Percentiles rank a stretch among this genome's conserved stretches.
These are phyloP conservation scores for Globodera rostochiensis DNA, from an alignment of 1,140 invertebrate species.

Conservation along the genomic window DNA sequence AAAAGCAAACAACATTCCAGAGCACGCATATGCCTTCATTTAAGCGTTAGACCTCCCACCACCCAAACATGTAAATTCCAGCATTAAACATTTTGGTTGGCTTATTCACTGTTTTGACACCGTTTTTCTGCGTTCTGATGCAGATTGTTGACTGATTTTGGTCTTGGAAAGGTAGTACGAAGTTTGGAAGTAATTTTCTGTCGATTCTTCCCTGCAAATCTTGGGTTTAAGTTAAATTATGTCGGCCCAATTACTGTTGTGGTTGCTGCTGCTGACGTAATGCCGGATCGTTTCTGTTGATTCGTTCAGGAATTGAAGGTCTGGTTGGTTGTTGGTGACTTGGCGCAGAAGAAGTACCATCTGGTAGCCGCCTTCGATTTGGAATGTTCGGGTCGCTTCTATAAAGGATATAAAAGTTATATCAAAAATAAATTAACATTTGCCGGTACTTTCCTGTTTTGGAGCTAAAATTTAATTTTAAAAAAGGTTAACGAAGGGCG, in stretches of 20 bases:
- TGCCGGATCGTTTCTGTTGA: no score
- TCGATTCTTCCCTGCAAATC: background rate
- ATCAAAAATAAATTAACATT: background rate
- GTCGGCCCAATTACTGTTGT: background rate
- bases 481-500: constrained; percentile 3
- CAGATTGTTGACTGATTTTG: constrained; percentile 6
- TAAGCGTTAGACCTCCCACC: no score
- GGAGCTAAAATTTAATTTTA: background rate
- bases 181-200: background rate
- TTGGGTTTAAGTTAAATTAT: no score
- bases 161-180: background rate
- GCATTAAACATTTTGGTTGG: no score
- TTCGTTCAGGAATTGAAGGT: constrained; percentile 22
- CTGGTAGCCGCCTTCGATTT: background rate
- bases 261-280: background rate
- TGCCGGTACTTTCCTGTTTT: background rate
- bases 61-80: no score
- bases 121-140: background rate
- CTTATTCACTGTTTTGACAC: background rate
- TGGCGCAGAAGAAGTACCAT: background rate
- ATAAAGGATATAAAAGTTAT: background rate
- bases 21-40: no score
- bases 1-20: no score
- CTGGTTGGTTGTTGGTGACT: constrained; percentile 5
- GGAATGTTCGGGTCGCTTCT: background rate